Evolutionary conservation across 35 echinoderm and acorn worm species (phyloP).

Genomic region (Heliocidaris erythrogramma): DNA sequence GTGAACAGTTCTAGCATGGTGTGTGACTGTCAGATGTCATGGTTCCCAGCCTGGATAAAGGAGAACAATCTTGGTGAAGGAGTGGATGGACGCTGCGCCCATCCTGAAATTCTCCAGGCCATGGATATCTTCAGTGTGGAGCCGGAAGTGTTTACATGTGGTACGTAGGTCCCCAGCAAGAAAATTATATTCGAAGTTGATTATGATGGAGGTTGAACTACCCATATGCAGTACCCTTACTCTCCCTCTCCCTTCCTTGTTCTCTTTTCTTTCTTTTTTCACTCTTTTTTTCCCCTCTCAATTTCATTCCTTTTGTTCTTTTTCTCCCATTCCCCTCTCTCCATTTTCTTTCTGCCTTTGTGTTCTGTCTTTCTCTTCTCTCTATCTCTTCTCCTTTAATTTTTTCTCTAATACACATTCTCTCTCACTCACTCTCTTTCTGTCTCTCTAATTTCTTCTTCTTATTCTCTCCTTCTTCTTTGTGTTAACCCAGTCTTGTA

Average conservation of each 20-base stretch:
- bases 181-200: background rate
- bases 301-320: background rate
- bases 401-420: too few relatives aligned
- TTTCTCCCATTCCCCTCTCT: background rate
- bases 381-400: too few relatives aligned
- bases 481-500: too few relatives aligned
- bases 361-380: too few relatives aligned
- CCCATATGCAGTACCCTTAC: background rate
- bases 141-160: slow-evolving; percentile 70
- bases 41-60: slow-evolving; percentile 85
- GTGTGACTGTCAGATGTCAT: slow-evolving; percentile 89
- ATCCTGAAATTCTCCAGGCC: slow-evolving; percentile 70
- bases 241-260: background rate
- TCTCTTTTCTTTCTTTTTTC: background rate
- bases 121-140: slow-evolving; percentile 68
- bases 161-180: slow-evolving; percentile 58
- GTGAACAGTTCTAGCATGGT: slow-evolving; percentile 78
- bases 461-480: too few relatives aligned
- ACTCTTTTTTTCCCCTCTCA: background rate
- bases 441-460: too few relatives aligned
- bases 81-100: slow-evolving; percentile 75
- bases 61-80: slow-evolving; percentile 48
- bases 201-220: background rate
- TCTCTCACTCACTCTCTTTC: too few relatives aligned
- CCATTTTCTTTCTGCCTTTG: too few relatives aligned